Base-by-base conservation (phyloP, 2,888 invertebrate genomes). In the Caenorhabditis macrosperma region DNA sequence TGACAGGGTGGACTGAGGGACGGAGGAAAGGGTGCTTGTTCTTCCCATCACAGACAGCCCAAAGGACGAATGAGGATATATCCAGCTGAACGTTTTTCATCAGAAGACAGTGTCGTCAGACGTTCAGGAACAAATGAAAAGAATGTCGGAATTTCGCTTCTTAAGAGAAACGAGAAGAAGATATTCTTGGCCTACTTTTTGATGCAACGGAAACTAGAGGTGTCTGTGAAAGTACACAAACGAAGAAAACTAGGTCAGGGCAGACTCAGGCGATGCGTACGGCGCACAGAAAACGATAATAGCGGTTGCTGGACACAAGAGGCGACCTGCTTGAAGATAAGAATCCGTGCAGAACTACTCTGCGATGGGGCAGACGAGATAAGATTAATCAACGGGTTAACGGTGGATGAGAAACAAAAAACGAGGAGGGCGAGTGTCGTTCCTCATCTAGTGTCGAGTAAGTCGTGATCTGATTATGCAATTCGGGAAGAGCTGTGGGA, bases 171-270 rank as follows among this genome's bases (percentile, higher is more conserved):
- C n/a, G n/a, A n/a, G n/a, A n/a, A n/a, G n/a, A n/a, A n/a, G n/a
- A n/a, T n/a, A n/a, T n/a, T n/a, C n/a, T n/a, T 24, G 24, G 24
- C 24, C 48, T 48, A 24, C 48, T 48, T 48, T 1, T n/a, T n/a
- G n/a, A n/a, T n/a, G 15, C 5, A 38, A 38, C 15, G 38, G 38
- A n/a, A n/a, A 38, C 38, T 38, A 38, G 38, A 38, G n/a, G n/a
- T n/a, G n/a, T n/a, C 38, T 20, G 12, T 0, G 4, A 38, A 59
- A 61, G 61, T 54, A 54, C 61, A 46, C 30, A 59, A 22, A 46
- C 30, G 44, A 9, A 7, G 2, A n/a, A 54, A 71, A 55, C 55
- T 72, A 72, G 72, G 72, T 72, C 72, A 72, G 55, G 35, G n/a
- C 44, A 41, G 61, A 63, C 33, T 72, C 41, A 33, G 55, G 55